Conservation (phyloP, 1,140 invertebrate genomes). For the Temnothorax curvispinosus region DNA sequence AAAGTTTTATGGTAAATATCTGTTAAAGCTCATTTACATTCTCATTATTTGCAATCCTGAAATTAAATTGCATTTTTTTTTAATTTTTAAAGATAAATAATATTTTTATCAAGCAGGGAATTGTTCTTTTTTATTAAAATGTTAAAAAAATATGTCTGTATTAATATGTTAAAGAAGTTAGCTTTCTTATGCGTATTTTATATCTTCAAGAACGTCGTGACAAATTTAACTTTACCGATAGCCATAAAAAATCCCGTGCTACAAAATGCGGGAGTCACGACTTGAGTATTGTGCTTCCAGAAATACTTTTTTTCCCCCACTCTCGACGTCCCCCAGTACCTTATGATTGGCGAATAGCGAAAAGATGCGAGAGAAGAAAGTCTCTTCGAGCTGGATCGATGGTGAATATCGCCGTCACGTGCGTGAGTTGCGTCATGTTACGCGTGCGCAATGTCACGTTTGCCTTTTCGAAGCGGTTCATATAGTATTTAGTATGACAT, state of each 20-base stretch:
- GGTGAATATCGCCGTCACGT: neutral
- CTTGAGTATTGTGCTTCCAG: constrained; percentile 22
- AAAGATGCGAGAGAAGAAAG: neutral
- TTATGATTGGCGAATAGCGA: neutral
- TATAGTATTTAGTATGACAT: constrained; percentile 8
- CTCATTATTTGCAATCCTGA: neutral
- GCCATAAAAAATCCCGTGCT: neutral
- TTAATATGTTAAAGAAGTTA: neutral
- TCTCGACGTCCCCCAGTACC: neutral
- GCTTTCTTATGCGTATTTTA: neutral
- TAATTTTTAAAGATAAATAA: neutral
- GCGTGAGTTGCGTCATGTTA: constrained; percentile 68
- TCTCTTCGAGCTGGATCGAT: constrained; percentile 56
- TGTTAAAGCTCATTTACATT: neutral
- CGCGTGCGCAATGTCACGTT: constrained; percentile 54
- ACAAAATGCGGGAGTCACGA: constrained; percentile 4
- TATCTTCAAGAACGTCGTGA: neutral
- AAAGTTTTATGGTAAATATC: neutral
- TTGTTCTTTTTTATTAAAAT: neutral
- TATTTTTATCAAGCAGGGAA: neutral
- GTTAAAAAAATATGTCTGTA: neutral
- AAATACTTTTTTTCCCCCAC: constrained; percentile 43
- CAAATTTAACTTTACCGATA: constrained; percentile 9
- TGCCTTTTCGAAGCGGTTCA: constrained; percentile 5
- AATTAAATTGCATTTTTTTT: neutral